Evolutionary conservation across 53 echinoderm and acorn worm species (phyloP), one percentile per base, ranked within the genome.

Genomic region (Paracentrotus lividus): DNA sequence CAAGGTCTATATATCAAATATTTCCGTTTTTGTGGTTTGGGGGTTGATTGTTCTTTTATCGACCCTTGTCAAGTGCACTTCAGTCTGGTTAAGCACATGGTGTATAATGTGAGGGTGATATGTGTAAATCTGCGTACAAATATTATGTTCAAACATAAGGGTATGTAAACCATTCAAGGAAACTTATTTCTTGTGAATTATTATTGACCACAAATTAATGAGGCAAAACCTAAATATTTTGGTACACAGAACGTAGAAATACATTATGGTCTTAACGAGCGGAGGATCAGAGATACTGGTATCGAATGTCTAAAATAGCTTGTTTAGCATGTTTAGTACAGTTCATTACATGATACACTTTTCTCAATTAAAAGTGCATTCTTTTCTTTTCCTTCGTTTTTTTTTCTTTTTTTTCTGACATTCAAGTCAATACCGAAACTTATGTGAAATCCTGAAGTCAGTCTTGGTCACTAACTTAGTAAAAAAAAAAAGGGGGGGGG

Each of bases 31-130:
- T 81, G 81, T 45, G 47, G 81, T 81, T 81, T 81, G 45, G 16
- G 72, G 81, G 81, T 81, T 1, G 4, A 45, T 81, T 81, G 81
- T 45, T 81, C 81, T 81, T 76, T 81, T 81, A 81, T 81, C 81
- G 81, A 81, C 47, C 45, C 47, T 12, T 45, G 23, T 72, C 40
- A 20, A 38, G 33, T 20, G 40, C 40, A 72, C 36, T 72, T 72
- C 36, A 72, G 72, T 40, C 40, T 36, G 9, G 40, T 72, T 72
- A 18, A 38, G 72, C 72, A 72, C 33, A 72, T 76, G 21, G 27
- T 76, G 4, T n/a, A n/a, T n/a, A n/a, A n/a, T n/a, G n/a, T n/a
- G n/a, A n/a, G n/a, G n/a, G n/a, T n/a, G n/a, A n/a, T n/a, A 54
- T 54, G 54, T 54, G 54, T 18, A 13, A 54, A 54, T 54, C 54